phyloP scores from a whole-genome alignment of 2,113 vertebrate genomes.

The Alosa alosa region DNA sequence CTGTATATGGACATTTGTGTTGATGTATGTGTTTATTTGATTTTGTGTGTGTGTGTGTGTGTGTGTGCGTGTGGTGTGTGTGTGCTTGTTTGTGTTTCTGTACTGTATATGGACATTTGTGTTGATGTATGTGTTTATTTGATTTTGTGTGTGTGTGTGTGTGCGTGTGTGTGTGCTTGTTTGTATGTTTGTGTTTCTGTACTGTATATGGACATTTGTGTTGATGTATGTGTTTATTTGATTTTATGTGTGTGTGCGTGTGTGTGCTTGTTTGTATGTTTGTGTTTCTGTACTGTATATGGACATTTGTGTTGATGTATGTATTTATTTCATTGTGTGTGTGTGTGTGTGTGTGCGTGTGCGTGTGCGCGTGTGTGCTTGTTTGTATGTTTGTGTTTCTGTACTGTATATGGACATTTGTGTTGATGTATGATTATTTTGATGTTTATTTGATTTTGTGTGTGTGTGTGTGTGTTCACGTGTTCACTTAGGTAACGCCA shows the following conservation, averaged over 20 bases:
- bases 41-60: not conserved
- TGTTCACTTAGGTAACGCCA: conserved; percentile 75
- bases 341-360: not conserved
- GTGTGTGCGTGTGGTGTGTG: not conserved
- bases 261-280: too few relatives aligned
- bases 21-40: not conserved
- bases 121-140: too few relatives aligned
- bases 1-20: too few relatives aligned
- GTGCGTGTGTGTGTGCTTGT: not conserved
- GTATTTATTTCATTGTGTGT: not conserved
- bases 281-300: too few relatives aligned
- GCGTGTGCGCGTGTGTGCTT: not conserved
- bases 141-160: too few relatives aligned
- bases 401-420: not conserved
- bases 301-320: not conserved
- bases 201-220: too few relatives aligned
- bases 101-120: too few relatives aligned
- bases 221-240: not conserved
- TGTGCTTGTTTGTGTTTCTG: too few relatives aligned
- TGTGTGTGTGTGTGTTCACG: not conserved
- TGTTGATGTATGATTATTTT: not conserved
- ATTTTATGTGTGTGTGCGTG: not conserved
- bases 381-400: not conserved
- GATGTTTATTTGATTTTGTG: not conserved
- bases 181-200: not conserved